Percentiles rank a stretch among this genome's conserved stretches.
Conservation (phyloP, 2,888 invertebrate genomes). For the Odontocerum albicorne region DNA sequence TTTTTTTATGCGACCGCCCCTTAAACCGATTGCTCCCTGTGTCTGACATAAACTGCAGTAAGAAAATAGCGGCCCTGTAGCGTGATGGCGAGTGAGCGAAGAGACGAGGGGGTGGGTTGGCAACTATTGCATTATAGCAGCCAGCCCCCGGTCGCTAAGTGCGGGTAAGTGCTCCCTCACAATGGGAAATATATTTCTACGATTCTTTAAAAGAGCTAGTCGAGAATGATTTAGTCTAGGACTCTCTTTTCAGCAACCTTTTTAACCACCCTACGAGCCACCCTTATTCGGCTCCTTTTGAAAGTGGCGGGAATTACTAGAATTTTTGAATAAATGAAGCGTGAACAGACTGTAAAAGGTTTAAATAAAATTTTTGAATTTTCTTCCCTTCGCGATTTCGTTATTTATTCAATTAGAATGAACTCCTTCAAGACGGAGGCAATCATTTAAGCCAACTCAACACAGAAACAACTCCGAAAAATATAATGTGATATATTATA, state of each 20-base stretch:
- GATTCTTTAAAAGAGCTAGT: slow-evolving; percentile 32
- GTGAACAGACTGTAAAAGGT: background rate
- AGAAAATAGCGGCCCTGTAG: no score
- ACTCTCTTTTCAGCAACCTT: slow-evolving; percentile 12
- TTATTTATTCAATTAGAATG: no score
- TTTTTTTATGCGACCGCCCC: no score
- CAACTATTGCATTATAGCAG: slow-evolving; percentile 35
- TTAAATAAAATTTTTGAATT: no score
- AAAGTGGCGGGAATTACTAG: background rate
- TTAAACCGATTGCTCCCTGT: no score
- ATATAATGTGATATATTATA: no score
- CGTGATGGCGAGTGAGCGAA: background rate
- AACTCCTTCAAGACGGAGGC: no score
- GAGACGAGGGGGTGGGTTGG: slow-evolving; percentile 10
- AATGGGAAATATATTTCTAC: slow-evolving; percentile 33
- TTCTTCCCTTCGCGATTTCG: no score
- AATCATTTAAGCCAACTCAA: no score
- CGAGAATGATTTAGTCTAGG: slow-evolving; percentile 28
- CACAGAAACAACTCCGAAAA: no score
- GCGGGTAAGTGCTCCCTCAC: slow-evolving; percentile 36
- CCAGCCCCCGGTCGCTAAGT: slow-evolving; percentile 27
- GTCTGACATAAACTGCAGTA: no score
- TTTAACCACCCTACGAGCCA: background rate
- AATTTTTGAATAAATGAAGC: slow-evolving; percentile 15
- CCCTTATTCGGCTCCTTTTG: background rate